Evolutionary conservation across 2,888 invertebrate genomes (phyloP), one percentile per base, ranked within the genome.

Genomic region (Strigamia maritima): DNA sequence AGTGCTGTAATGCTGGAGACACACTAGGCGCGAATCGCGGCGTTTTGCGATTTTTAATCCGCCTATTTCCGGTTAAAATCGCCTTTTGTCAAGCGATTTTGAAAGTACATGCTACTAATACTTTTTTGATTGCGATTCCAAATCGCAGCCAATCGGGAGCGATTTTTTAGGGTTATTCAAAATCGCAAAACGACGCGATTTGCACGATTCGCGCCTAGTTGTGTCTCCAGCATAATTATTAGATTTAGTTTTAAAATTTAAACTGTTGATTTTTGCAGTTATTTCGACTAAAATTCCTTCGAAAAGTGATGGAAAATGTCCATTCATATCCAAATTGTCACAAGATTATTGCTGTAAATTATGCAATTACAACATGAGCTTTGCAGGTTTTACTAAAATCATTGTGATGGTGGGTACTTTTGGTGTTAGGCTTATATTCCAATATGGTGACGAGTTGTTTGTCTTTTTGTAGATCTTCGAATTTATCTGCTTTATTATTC

Each of bases 301-400:
- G 70, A n/a, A n/a, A n/a, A n/a, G n/a, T n/a, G n/a, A 70, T 10
- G 70, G 70, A 16, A 70, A 70, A 70, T 70, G 54, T 54, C 54
- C 70, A 8, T 70, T 28, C 28, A 2, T 24, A 26, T 54, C 54
- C n/a, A 54, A 54, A 4, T n/a, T 54, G 1, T 54, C 54, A 22
- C 19, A 8, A 54, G 54, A n/a, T 19, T 54, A 54, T 54, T 54
- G 54, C 22, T n/a, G n/a, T 8, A 54, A 19, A 19, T 54, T 54
- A 8, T 54, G 54, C 54, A 19, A 54, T 54, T 54, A 54, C 19
- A 54, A 54, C 54, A 22, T 54, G 54, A 54, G 54, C 19, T 8
- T 22, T n/a, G 54, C 54, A 2, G 54, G 54, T 22, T 16, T 54
- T 2, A 19, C 19, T 1, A 54, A 54, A 54, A 54, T 54, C 22